phyloP scores from a whole-genome alignment of 2,888 invertebrate species.

The Ferdinandea cuprea region DNA sequence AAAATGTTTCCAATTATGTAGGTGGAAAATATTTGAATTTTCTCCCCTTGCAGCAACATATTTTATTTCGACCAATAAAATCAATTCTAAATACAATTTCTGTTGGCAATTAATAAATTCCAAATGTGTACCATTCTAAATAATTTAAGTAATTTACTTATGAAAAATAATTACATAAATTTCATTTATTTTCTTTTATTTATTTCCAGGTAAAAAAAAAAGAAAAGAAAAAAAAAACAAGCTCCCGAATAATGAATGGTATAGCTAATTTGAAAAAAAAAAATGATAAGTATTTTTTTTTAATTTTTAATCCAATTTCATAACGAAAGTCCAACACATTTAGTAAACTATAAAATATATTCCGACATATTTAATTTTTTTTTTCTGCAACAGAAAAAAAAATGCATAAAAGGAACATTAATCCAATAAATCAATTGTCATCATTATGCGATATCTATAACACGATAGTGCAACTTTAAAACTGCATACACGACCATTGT shows the following conservation, averaged over 20 bases:
- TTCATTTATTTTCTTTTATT: constrained; percentile 21
- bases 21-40: no score
- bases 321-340: constrained; percentile 1
- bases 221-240: constrained; percentile 10
- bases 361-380: constrained; percentile 37
- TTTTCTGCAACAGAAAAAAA: background rate
- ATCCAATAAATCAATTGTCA: constrained; percentile 69
- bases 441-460: constrained; percentile 60
- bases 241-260: constrained; percentile 6
- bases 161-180: constrained; percentile 2
- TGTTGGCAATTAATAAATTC: no score
- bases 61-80: no score
- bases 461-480: constrained; percentile 47
- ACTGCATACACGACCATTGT: constrained; percentile 33
- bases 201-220: constrained; percentile 51
- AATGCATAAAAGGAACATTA: constrained; percentile 36
- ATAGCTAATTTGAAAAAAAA: no score
- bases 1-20: no score
- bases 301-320: constrained; percentile 53
- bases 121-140: no score
- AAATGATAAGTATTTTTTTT: constrained; percentile 22
- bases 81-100: no score
- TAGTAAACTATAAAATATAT: constrained; percentile 19
- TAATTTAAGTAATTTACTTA: no score
- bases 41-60: no score